Conservation (phyloP, 64 coral and sea anemone genomes). For the Montipora efflorescens region DNA sequence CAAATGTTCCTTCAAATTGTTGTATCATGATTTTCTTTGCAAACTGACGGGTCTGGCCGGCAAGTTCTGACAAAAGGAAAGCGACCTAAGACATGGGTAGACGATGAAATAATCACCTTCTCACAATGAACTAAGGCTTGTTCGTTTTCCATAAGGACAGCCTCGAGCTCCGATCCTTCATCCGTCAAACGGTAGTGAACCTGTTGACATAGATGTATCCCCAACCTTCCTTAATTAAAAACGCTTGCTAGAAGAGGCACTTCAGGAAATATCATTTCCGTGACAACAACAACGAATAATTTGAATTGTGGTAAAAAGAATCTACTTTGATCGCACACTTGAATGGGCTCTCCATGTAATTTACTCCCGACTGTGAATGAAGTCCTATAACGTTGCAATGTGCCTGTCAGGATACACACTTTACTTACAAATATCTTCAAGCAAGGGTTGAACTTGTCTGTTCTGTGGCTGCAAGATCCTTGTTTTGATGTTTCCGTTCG, state of each 20-base stretch:
- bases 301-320: not conserved
- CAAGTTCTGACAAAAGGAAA: not conserved
- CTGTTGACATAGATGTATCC: conserved; percentile 19
- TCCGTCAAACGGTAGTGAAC: conserved; percentile 43
- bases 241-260: not conserved
- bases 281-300: too few relatives aligned
- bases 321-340: too few relatives aligned
- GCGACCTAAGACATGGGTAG: not conserved
- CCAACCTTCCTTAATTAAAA: too few relatives aligned
- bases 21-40: too few relatives aligned
- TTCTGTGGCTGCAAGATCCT: conserved; percentile 79
- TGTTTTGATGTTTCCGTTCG: conserved; percentile 33
- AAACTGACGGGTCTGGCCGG: too few relatives aligned
- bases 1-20: too few relatives aligned
- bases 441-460: conserved; percentile 70
- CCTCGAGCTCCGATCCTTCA: conserved; percentile 43
- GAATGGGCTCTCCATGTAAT: not conserved
- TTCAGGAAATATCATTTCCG: not conserved
- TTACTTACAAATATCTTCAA: conserved; percentile 87
- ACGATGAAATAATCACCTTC: conserved; percentile 55
- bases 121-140: conserved; percentile 86
- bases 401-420: not conserved
- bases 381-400: not conserved
- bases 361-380: not conserved
- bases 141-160: conserved; percentile 95